Evolutionary conservation across 2,113 vertebrate species (phyloP).

Genomic region (Rutilus rutilus): DNA sequence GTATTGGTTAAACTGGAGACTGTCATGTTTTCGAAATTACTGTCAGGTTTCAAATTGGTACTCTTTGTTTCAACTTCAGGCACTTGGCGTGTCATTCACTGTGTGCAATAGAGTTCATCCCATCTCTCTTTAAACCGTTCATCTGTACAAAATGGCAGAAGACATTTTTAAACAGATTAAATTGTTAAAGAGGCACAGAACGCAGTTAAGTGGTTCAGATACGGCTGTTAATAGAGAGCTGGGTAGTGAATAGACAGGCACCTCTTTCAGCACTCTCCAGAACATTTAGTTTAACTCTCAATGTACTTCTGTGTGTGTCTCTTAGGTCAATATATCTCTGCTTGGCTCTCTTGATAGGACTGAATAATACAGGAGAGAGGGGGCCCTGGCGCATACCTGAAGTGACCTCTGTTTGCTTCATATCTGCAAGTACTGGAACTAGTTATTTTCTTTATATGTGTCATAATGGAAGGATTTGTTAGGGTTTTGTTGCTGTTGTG

Average conservation of each 20-base stretch:
- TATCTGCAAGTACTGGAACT: conserved; percentile 75
- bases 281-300: conserved; percentile 73
- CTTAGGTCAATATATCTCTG: conserved; percentile 78
- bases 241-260: conserved; percentile 68
- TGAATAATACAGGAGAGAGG: conserved; percentile 73
- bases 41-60: conserved; percentile 23
- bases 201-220: conserved; percentile 47
- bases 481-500: not conserved
- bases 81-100: not conserved
- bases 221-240: conserved; percentile 52
- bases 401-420: conserved; percentile 71
- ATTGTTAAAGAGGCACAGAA: conserved; percentile 23
- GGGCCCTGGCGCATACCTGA: conserved; percentile 69
- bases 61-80: conserved; percentile 32
- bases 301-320: conserved; percentile 66
- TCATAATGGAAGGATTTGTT: conserved; percentile 33
- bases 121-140: conserved; percentile 37
- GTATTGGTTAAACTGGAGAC: not conserved
- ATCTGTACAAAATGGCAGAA: conserved; percentile 30
- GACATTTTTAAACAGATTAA: conserved; percentile 17
- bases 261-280: conserved; percentile 75
- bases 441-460: conserved; percentile 63
- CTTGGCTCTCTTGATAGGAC: conserved; percentile 70
- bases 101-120: not conserved
- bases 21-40: not conserved